Evolutionary conservation across 37 sponge, comb jelly and placozoan genomes (phyloP), one percentile per base, ranked within the genome.

Genomic region (Chondrilla cf. caribensis): DNA sequence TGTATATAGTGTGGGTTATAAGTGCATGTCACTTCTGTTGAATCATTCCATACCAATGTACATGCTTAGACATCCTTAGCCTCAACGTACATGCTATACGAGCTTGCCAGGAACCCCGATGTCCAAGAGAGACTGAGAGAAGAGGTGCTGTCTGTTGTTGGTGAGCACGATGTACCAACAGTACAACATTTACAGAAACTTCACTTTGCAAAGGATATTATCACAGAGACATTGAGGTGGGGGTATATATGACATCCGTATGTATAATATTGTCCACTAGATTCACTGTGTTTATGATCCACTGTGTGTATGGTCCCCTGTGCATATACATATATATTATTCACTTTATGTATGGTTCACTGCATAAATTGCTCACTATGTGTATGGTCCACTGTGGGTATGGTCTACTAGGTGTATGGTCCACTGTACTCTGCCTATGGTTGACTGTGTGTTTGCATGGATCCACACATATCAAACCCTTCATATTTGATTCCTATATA

Each of bases 71-170:
- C 76, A 11, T 73, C 76, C 15, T n/a, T 42, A 38, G 41, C 76
- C 3, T 1, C 25, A 17, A 42, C 76, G 0, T 73, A 38, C 25
- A 39, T 73, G 41, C 76, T 73, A 11, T 39, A 40, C 6, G 76
- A 73, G 43, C 41, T 73, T 41, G 76, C 76, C 76, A 37, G 25
- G 24, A 37, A 39, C 44, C 44, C 41, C 22, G 43, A 73, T 37
- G 76, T 73, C 22, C 76, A 73, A 38, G 41, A 73, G 42, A 73
- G 7, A 37, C 76, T 73, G 76, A 73, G 76, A 38, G 44, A 42
- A 25, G 76, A 73, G 44, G 76, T 73, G 11, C 44, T 73, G 44
- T 73, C 76, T n/a, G 76, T 73, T 43, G 24, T 73, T 37, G 76
- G 76, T 39, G 38, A 32, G 11, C 7, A 37, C 22, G 76, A 19